Percentiles rank a stretch among this genome's conserved stretches.
Evolutionary conservation across 2,113 vertebrate genomes (phyloP).

Genomic region (Cisticola juncidis): DNA sequence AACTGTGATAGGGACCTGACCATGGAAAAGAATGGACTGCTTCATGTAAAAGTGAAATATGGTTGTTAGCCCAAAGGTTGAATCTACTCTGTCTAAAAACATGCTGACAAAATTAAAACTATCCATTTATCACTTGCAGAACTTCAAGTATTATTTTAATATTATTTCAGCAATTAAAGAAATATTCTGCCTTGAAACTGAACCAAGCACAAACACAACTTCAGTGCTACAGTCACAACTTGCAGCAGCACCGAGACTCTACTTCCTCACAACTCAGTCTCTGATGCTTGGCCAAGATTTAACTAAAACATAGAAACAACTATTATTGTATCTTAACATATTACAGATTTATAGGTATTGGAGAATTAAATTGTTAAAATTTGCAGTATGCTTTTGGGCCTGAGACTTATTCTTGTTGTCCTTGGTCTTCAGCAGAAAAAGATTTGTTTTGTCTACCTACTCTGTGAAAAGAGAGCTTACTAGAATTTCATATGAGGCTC

Average conservation of each 20-base stretch:
- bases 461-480: neutral
- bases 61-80: neutral
- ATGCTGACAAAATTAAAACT: neutral
- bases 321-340: neutral
- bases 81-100: neutral
- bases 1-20: neutral
- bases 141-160: neutral
- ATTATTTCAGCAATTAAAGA: neutral
- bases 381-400: neutral
- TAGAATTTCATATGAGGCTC: neutral
- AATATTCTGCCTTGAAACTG: neutral
- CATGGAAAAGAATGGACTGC: neutral
- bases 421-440: neutral
- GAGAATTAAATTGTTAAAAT: neutral
- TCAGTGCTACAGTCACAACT: neutral
- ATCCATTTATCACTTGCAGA: neutral
- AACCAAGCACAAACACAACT: neutral
- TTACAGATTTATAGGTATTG: neutral
- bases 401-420: neutral
- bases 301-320: neutral
- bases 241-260: neutral
- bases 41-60: rapidly evolving
- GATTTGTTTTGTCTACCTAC: neutral
- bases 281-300: neutral
- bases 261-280: neutral